Percentiles rank a stretch among this genome's conserved stretches.
These are phyloP conservation scores for Felis catus DNA, from an alignment of 2,113 vertebrate species.

Conservation along the genomic window F.catus_Fca126_mat1.0 CM031417.1:26324001-26324500, in stretches of 20 bases:
- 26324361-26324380: no score
- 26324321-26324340: no score
- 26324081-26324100: not conserved
- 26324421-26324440: no score
- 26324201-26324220: not conserved
- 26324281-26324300: not conserved
- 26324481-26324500: no score
- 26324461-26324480: no score
- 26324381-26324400: no score
- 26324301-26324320: not conserved
- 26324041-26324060: not conserved
- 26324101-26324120: no score
- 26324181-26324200: not conserved
- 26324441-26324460: no score
- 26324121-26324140: not conserved
- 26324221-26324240: not conserved
- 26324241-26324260: rapidly evolving
- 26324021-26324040: not conserved
- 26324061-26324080: not conserved
- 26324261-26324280: rapidly evolving
- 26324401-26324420: no score
- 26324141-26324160: no score
- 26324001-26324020: not conserved
- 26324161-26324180: not conserved
- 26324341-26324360: no score